Evolutionary conservation across 2,888 invertebrate genomes (phyloP), one percentile per base, ranked within the genome.

Genomic region (Pristionchus exspectatus): DNA sequence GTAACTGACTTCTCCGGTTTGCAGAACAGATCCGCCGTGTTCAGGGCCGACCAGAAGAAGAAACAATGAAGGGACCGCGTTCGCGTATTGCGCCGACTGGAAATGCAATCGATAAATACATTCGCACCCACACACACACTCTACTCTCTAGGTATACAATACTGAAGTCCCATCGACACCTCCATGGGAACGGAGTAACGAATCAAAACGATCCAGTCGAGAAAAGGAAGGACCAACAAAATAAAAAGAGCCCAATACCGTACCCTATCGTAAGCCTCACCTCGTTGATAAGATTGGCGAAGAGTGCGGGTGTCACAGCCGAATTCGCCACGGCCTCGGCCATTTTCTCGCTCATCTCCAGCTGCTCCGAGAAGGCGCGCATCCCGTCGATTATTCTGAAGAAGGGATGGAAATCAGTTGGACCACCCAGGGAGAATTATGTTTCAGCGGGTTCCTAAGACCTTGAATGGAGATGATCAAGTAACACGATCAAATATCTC

Each of bases 331-430:
- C 90, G 16, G 63, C 83, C 24, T 85, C 88, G 24, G 87, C 89
- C 30, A 86, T 63, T 27, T 63, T 66, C 10, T 90, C 87, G 30
- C 86, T 81, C 16, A 91, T 90, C 66, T 90, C 89, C 44, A 93
- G 89, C 84, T 93, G 92, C 0, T 91, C 86, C 18, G 92, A 90
- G 14, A 91, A 91, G 81, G 92, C 92, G 74, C 92, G 91, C 21
- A 93, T 74, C 9, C 90, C 88, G 69, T 93, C 92, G 24, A 93
- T 91, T 16, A 93, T 86, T 91, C 93, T 93, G 84, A 88, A 91
- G 89, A 54, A 44, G 44, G n/a, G 50, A 21, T 1, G n/a, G 12
- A 27, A 38, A 44, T 77, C 4, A 30, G 14, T n/a, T 59, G 21
- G 59, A 59, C 24, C 59, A 74, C 12, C 44, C 14, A 38, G n/a